phyloP scores from a whole-genome alignment of 2,113 vertebrate species.

The Microcebus tavaratra region DNA sequence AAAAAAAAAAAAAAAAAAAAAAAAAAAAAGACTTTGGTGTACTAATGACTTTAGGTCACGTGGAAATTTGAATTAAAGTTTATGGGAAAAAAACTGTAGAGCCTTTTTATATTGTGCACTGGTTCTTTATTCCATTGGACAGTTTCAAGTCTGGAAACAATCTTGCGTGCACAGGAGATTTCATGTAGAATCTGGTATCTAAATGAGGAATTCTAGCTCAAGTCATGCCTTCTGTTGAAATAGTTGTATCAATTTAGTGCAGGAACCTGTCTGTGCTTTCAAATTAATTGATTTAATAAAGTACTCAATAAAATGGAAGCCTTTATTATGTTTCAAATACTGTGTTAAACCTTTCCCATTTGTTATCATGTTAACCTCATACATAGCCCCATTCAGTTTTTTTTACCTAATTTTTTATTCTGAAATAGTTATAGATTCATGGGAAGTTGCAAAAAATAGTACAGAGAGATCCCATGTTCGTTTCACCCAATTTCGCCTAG shows the following conservation, averaged over 20 bases:
- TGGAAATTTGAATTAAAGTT: not conserved
- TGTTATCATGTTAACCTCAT: not conserved
- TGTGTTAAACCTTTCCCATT: not conserved
- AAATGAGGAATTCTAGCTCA: not conserved
- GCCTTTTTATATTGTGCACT: not conserved
- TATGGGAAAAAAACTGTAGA: not conserved
- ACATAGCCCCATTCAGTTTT: not conserved
- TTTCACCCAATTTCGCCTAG: not conserved
- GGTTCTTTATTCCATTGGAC: not conserved
- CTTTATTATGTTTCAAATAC: not conserved
- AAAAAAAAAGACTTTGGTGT: not conserved
- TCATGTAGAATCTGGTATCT: not conserved
- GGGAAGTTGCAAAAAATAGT: constrained; percentile 23
- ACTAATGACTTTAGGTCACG: not conserved
- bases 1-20: too few species aligned
- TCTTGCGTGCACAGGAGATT: not conserved
- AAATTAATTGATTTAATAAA: not conserved
- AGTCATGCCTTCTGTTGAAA: not conserved
- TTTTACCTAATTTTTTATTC: constrained; percentile 3
- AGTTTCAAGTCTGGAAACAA: not conserved
- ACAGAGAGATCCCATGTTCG: not conserved
- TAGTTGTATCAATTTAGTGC: not conserved
- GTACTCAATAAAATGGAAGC: not conserved
- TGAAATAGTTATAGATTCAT: not conserved
- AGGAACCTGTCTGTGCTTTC: not conserved